Base-by-base conservation (phyloP, 2,797 vertebrate genomes). In the Danio aesculapii region DNA sequence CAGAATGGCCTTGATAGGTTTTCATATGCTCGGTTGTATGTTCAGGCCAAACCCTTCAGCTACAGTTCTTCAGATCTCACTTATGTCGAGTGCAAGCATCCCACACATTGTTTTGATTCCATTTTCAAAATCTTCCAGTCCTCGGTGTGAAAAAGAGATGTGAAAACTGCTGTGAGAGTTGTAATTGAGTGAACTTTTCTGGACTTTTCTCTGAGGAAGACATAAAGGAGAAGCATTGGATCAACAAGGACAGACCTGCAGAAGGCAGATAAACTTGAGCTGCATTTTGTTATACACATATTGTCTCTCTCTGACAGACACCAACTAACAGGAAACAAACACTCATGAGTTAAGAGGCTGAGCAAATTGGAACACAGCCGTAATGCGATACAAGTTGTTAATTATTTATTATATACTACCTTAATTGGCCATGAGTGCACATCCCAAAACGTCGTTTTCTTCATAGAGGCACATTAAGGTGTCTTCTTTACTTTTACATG, bases 381-480 rank as follows among this genome's bases (percentile, higher is more conserved):
- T 55, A 71, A 44, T 77, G 50, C 46, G 41, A 30, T n/a, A 46
- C 75, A 53, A 17, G 39, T 41, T 76, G 61, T 66, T 66, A 30
- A 57, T 55, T 21, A 43, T 46, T 46, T 76, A 76, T 53, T 64
- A 75, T 52, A 43, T 66, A 52, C 75, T 55, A 57, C 50, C 19
- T 77, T 47, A 76, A 76, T 76, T 76, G 13, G 50, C 50, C 43
- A 44, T 67, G 41, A 53, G 39, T 49, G 44, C 41, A 6, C 2
- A 0, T 55, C n/a, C 39, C 39, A 30, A 44, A 44, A 46, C 62
- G 6, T 66, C 14, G 16, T 55, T 66, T 6, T 47, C 17, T 52
- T 67, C 17, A 46, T 66, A 21, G 19, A 57, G 50, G 50, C 62
- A 55, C 6, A n/a, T 55, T 50, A 67, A 44, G 43, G 17, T 7